Evolutionary conservation across 1,140 invertebrate genomes (phyloP), one percentile per base, ranked within the genome.

Genomic region (Melitaea cinxia): DNA sequence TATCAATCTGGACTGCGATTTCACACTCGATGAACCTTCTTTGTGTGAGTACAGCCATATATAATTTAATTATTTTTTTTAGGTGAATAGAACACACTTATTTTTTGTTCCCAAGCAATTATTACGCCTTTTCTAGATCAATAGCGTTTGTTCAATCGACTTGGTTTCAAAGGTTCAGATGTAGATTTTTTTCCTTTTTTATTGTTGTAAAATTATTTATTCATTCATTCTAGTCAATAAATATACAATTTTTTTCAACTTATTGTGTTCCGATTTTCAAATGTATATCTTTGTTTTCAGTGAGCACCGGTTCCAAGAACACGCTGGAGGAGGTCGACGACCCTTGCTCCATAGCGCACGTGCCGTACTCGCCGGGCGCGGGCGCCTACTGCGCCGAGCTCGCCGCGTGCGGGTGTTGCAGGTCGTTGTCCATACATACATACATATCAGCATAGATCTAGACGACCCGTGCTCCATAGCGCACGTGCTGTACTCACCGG

Each of bases 341-440:
- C 14, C 50, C 64, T 17, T 66, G 55, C 26, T 60, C 64, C 4
- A 37, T 60, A 21, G 78, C 82, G 5, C 85, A 89, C 67, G 83
- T 88, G 24, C 87, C 87, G 0, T 88, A 88, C 70, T 80, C 84
- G 3, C 79, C 81, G 0, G 85, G 78, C n/a, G 55, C 83, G 0
- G 83, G 79, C 10, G 82, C 83, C 0, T 85, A 85, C 49, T 85
- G 92, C 58, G 91, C 92, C 1, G 93, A 93, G 71, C 86, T 93
- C 57, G 88, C 91, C 33, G 85, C 88, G 28, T 97, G 96, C 89
- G 91, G 91, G 10, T 85, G 95, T 0, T 97, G 96, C 90, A 93
- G 93, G 93, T 95, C 95, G 95, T 73, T 98, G 99, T 0, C 97
- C 98, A 0, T 97, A 98, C 14, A 4, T 15, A 42, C 9, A 2